A percentile compares a stretch with the other conserved stretches of the same genome.
phyloP scores from a whole-genome alignment of 2,113 vertebrate genomes.

The Hystrix cristata region DNA sequence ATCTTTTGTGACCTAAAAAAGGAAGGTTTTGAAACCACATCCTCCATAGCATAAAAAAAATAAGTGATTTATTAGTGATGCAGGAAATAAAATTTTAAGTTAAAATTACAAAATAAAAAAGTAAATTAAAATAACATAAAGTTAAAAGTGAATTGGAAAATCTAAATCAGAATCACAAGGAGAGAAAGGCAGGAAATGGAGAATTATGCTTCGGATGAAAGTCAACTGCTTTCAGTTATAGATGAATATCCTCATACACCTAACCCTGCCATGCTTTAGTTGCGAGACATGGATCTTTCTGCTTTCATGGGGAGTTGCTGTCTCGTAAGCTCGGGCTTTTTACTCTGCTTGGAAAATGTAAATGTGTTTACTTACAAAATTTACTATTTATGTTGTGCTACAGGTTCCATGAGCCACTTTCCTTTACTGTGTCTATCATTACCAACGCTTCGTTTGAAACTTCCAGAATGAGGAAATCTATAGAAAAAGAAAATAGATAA shows the following conservation, averaged over 20 bases:
- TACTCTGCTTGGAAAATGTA: slow-evolving; percentile 93
- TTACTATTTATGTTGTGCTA: slow-evolving; percentile 93
- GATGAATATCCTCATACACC: background rate
- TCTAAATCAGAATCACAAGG: background rate
- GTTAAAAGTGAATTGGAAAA: slow-evolving; percentile 23
- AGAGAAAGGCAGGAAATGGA: background rate
- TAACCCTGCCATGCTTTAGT: background rate
- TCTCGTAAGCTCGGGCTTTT: slow-evolving; percentile 92
- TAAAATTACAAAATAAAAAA: slow-evolving; percentile 51
- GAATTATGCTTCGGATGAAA: background rate
- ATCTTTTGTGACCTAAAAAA: slow-evolving; percentile 23
- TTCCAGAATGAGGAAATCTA: background rate
- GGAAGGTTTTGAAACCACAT: background rate
- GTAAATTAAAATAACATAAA: background rate
- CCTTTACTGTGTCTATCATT: slow-evolving; percentile 61
- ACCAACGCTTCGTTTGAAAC: background rate
- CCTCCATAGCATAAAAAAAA: background rate
- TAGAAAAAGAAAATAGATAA: background rate
- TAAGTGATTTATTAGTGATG: background rate
- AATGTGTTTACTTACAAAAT: slow-evolving; percentile 94
- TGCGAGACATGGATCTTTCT: background rate
- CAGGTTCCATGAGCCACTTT: slow-evolving; percentile 91
- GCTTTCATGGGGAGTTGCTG: slow-evolving; percentile 86
- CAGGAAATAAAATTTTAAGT: background rate
- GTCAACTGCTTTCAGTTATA: background rate